These are phyloP conservation scores for Phenganax marumi DNA, from an alignment of 92 coral and sea anemone genomes.

Conservation along the genomic window DNA sequence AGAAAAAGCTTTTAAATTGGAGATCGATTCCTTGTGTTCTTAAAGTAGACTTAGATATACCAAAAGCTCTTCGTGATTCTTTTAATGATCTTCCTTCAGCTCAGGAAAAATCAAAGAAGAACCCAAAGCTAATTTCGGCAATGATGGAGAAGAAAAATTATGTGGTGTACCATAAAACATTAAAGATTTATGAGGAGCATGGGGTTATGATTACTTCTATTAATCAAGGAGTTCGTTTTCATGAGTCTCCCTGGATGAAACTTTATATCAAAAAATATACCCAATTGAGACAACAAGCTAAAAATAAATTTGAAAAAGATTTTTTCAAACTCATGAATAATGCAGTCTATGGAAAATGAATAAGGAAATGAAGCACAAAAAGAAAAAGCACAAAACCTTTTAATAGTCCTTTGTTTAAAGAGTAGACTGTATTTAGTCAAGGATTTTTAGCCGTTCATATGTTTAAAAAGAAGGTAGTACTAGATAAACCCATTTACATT, in stretches of 20 bases:
- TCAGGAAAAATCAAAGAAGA: conserved; percentile 14
- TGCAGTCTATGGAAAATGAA: too few relatives aligned
- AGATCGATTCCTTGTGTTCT: conserved; percentile 42
- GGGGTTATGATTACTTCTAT: conserved; percentile 51
- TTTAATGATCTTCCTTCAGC: conserved; percentile 56
- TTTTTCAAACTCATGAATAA: too few relatives aligned
- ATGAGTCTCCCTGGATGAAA: conserved; percentile 54
- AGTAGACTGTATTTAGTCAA: too few relatives aligned
- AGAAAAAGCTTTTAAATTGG: conserved; percentile 36
- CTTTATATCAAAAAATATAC: conserved; percentile 48
- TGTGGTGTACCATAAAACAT: conserved; percentile 40
- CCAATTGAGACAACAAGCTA: too few relatives aligned
- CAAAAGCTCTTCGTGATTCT: conserved; percentile 28
- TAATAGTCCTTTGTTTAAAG: too few relatives aligned
- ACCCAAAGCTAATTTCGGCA: conserved; percentile 40
- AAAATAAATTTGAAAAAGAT: too few relatives aligned
- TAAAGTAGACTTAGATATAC: conserved; percentile 49
- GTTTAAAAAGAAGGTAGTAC: too few relatives aligned
- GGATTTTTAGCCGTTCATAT: too few relatives aligned
- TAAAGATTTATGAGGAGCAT: conserved; percentile 32
- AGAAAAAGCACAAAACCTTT: too few relatives aligned
- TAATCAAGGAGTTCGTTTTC: conserved; percentile 50
- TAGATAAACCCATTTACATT: too few relatives aligned
- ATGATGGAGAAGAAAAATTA: conserved; percentile 41
- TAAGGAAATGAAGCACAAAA: too few relatives aligned